A percentile compares a stretch with the other conserved stretches of the same genome.
Evolutionary conservation across 2,797 vertebrate species (phyloP).

Genomic region (Brachyrhaphis roseni): DNA sequence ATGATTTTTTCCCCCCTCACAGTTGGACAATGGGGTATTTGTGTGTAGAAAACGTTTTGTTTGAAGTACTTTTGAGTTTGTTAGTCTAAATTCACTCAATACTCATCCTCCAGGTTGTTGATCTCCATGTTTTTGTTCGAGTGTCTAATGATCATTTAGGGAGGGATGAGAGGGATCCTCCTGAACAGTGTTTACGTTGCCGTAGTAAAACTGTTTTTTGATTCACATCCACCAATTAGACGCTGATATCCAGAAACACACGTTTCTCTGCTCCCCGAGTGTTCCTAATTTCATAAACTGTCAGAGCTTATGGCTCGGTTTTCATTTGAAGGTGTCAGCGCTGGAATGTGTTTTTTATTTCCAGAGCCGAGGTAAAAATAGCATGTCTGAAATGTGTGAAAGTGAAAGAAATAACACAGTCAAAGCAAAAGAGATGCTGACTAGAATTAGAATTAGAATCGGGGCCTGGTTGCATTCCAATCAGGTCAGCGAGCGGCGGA

Average conservation of each 20-base stretch:
- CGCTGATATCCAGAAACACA: not conserved
- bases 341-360: not conserved
- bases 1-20: too few relatives aligned
- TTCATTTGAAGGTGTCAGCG: not conserved
- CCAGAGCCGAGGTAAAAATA: conserved; percentile 8
- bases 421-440: conserved; percentile 7
- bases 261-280: not conserved
- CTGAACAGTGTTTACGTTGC: not conserved
- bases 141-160: not conserved
- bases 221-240: not conserved
- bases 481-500: conserved; percentile 24
- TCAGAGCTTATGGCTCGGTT: not conserved
- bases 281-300: not conserved
- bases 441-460: not conserved
- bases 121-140: not conserved
- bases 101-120: not conserved
- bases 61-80: not conserved
- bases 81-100: not conserved
- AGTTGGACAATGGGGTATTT: not conserved
- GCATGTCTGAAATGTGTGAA: conserved; percentile 10
- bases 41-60: not conserved
- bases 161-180: not conserved
- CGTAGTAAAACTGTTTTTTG: not conserved
- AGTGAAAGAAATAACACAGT: conserved; percentile 11
- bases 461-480: not conserved